Percentiles rank a stretch among this genome's conserved stretches.
phyloP scores from a whole-genome alignment of 2,888 invertebrate genomes.

The Sarcophaga subvicina region DNA sequence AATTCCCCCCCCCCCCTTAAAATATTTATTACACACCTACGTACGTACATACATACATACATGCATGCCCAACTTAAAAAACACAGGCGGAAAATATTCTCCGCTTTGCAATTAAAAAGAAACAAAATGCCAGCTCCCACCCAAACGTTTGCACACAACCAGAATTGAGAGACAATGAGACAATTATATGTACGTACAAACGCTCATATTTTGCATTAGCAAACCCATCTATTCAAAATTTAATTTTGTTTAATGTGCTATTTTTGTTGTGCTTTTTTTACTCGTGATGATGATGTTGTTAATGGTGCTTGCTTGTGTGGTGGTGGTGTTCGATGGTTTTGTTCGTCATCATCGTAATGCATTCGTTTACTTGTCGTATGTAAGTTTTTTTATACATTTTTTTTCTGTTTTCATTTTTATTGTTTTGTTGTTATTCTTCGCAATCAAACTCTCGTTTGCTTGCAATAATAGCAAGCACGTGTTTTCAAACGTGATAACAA shows the following conservation, averaged over 20 bases:
- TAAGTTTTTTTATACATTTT: constrained; percentile 27
- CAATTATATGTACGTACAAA: too few relatives aligned
- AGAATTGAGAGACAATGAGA: too few relatives aligned
- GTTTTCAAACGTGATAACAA: constrained; percentile 80
- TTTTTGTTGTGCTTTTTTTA: background rate
- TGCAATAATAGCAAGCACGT: constrained; percentile 75
- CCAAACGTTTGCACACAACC: too few relatives aligned
- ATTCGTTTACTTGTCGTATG: constrained; percentile 48
- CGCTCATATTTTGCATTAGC: background rate
- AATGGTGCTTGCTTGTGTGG: background rate
- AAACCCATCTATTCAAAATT: background rate
- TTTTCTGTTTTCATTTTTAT: constrained; percentile 28
- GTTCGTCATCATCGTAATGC: constrained; percentile 19
- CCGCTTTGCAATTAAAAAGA: too few relatives aligned
- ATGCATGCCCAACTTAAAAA: too few relatives aligned
- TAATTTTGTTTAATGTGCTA: background rate
- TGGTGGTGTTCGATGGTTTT: background rate
- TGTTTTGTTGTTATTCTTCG: constrained; percentile 45
- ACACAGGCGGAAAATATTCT: constrained; percentile 8
- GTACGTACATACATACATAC: too few relatives aligned
- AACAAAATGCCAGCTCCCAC: too few relatives aligned
- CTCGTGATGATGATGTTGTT: background rate
- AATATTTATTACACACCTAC: too few relatives aligned
- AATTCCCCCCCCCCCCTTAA: too few relatives aligned
- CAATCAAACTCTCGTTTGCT: constrained; percentile 60